Base-by-base conservation (phyloP, 1,140 invertebrate genomes). In the Rhizoglyphus robini region DNA sequence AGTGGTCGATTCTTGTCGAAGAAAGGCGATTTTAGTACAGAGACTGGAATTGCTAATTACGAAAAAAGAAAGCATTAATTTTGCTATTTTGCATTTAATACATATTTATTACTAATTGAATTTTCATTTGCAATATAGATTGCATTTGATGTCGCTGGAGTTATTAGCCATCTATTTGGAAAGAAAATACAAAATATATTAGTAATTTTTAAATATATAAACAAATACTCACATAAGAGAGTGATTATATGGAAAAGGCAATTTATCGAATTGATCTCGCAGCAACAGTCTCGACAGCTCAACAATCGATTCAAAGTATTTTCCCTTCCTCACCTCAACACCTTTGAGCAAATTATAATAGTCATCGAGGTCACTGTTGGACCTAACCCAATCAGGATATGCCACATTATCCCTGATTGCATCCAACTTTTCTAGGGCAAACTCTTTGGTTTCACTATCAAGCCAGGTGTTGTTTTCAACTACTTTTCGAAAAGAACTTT, bases 401-500 rank as follows among this genome's bases (percentile, higher is more conserved):
- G 77, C 78, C 41, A 79, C 78, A 63, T 77, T 75, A 30, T 76
- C 74, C 27, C 68, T 70, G 46, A 79, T 77, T 5, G 71, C 71
- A 41, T 72, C 54, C 13, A 65, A 46, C 67, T 72, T 65, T 29
- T 32, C 13, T 30, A 59, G 11, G 0, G 91, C 91, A 11, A 84
- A 80, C 62, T 79, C 77, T 51, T 85, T 81, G 0, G 91, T 96
- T 71, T 87, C 84, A 1, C 80, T 75, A 71, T 96, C 91, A 88
- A 96, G 95, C 93, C 93, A 96, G 32, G 84, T 81, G 3, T 93
- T 76, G 90, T 86, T 0, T 86, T 89, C 80, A 13, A 72, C 18
- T 3, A 72, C 61, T 30, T 64, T 31, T 13, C 69, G 34, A 49
- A 72, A 72, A 46, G 72, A 65, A 48, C 63, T 63, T 27, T 70